Conservation (phyloP, 1,140 invertebrate species). For the Platyura marginata region DNA sequence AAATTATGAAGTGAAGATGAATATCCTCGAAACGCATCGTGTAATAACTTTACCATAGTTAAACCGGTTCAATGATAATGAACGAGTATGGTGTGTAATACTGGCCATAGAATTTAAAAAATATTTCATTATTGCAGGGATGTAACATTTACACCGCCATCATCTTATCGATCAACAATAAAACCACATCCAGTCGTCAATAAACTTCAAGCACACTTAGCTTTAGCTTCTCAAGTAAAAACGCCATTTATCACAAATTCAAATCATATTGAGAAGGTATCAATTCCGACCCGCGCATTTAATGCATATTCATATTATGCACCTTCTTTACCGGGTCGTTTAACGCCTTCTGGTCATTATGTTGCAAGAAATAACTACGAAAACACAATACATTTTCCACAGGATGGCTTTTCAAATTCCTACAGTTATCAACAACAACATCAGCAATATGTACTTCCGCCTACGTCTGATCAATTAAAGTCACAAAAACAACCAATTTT, state of each 20-base stretch:
- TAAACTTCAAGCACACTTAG: not conserved
- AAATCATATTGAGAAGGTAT: too few relatives aligned
- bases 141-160: constrained; percentile 1
- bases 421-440: not conserved
- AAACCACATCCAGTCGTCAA: not conserved
- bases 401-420: not conserved
- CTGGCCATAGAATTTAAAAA: too few relatives aligned
- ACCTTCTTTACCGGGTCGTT: not conserved
- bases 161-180: not conserved
- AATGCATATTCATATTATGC: not conserved
- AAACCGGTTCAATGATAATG: too few relatives aligned
- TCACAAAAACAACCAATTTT: not conserved
- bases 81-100: too few relatives aligned
- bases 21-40: too few relatives aligned
- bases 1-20: too few relatives aligned
- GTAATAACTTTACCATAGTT: too few relatives aligned
- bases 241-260: not conserved
- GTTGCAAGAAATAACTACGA: not conserved
- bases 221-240: not conserved
- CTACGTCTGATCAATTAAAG: not conserved
- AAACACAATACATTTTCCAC: not conserved
- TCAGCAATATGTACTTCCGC: not conserved
- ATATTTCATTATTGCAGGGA: not conserved
- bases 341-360: not conserved
- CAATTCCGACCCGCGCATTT: too few relatives aligned